Conservation (phyloP, 2,888 invertebrate genomes). For the Alloscopus bannaensis region DNA sequence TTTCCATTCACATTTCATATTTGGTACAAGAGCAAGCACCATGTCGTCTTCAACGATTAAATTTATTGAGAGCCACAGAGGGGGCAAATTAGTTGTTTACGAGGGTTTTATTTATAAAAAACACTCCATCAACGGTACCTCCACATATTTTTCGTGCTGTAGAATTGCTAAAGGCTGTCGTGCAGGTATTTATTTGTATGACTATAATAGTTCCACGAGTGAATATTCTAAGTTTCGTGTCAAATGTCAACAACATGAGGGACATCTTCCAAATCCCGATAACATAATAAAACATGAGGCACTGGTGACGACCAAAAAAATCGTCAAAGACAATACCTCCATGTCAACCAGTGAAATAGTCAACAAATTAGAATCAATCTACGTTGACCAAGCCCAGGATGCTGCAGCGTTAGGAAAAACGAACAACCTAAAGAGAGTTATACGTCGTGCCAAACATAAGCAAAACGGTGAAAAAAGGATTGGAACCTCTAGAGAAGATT, state of each 20-base stretch:
- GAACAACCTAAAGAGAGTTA: background rate
- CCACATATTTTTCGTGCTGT: background rate
- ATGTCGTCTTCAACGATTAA: background rate
- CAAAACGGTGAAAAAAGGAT: background rate
- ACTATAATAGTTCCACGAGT: too few relatives aligned
- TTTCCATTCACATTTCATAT: too few relatives aligned
- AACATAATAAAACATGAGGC: background rate
- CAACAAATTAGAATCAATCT: background rate
- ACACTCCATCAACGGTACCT: background rate
- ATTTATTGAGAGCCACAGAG: background rate
- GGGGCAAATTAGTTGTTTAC: background rate
- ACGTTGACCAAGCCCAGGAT: background rate
- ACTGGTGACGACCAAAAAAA: background rate
- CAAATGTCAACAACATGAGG: background rate
- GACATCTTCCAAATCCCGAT: constrained; percentile 3
- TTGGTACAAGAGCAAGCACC: too few relatives aligned
- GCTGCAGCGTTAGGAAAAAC: background rate
- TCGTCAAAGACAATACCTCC: background rate
- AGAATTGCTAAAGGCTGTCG: background rate
- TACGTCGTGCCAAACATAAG: background rate
- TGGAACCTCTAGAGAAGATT: background rate
- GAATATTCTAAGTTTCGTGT: background rate
- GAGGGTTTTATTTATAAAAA: background rate
- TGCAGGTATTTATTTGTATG: background rate
- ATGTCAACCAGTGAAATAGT: background rate